phyloP scores from a whole-genome alignment of 2,113 vertebrate genomes.

The Gracilinanus agilis region DNA sequence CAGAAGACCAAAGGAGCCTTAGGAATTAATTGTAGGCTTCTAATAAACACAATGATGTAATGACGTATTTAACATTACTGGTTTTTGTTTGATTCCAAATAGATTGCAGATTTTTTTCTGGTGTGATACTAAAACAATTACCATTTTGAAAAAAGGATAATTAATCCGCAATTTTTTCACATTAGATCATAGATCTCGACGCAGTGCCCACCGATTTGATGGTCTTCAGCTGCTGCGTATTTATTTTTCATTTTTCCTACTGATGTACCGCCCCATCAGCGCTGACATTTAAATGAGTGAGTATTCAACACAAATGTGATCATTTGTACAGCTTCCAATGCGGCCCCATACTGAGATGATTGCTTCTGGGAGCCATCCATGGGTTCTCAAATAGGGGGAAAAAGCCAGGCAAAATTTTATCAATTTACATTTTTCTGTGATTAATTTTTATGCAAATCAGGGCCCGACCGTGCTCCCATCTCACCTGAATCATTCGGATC shows the following conservation, averaged over 20 bases:
- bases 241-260: slow-evolving; percentile 87
- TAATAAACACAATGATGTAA: slow-evolving; percentile 90
- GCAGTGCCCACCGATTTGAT: slow-evolving; percentile 87
- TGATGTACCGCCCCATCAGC: slow-evolving; percentile 90
- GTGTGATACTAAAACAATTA: slow-evolving; percentile 94
- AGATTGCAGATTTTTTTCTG: slow-evolving; percentile 90
- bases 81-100: slow-evolving; percentile 90
- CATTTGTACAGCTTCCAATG: slow-evolving; percentile 93
- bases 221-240: slow-evolving; percentile 89
- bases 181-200: slow-evolving; percentile 92
- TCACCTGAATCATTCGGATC: slow-evolving; percentile 95
- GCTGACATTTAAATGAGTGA: slow-evolving; percentile 99
- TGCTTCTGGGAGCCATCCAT: slow-evolving; percentile 92
- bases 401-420: slow-evolving; percentile 91
- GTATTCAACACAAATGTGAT: slow-evolving; percentile 96
- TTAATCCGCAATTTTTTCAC: slow-evolving; percentile 94
- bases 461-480: slow-evolving; percentile 89
- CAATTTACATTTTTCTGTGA: slow-evolving; percentile 96
- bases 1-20: slow-evolving; percentile 80
- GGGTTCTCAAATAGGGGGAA: slow-evolving; percentile 87
- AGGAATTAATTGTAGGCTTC: slow-evolving; percentile 88
- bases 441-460: slow-evolving; percentile 96
- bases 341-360: slow-evolving; percentile 96
- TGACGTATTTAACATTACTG: slow-evolving; percentile 87
- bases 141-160: slow-evolving; percentile 92